These are phyloP conservation scores for Scotopteryx bipunctaria DNA, from an alignment of 2,888 invertebrate genomes.

Conservation along the genomic window DNA sequence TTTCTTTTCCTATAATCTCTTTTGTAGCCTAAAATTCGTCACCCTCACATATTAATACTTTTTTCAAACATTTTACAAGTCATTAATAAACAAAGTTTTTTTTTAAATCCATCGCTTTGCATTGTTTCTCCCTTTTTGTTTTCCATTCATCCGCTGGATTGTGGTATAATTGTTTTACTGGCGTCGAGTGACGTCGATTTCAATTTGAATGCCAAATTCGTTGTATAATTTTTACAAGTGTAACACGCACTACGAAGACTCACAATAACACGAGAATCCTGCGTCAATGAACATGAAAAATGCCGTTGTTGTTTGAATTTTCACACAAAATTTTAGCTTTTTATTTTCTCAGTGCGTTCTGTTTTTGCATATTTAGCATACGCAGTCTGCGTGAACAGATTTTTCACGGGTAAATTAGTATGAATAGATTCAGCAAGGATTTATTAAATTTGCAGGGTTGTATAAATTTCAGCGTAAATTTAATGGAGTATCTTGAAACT, in stretches of 20 bases:
- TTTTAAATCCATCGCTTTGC: slow-evolving; percentile 24
- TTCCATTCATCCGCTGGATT: slow-evolving; percentile 47
- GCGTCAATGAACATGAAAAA: background rate
- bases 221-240: slow-evolving; percentile 51
- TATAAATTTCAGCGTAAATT: slow-evolving; percentile 2
- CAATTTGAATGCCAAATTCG: slow-evolving; percentile 51
- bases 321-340: background rate
- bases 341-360: slow-evolving; percentile 9
- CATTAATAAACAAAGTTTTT: slow-evolving; percentile 8
- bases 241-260: slow-evolving; percentile 13
- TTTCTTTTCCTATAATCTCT: too few species aligned
- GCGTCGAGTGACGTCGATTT: slow-evolving; percentile 45
- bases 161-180: slow-evolving; percentile 59
- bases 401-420: slow-evolving; percentile 16
- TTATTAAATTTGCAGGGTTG: slow-evolving; percentile 8
- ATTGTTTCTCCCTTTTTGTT: slow-evolving; percentile 22
- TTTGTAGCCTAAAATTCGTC: too few species aligned
- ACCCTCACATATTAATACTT: too few species aligned
- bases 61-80: too few species aligned
- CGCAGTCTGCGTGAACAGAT: slow-evolving; percentile 18
- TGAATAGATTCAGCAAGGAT: slow-evolving; percentile 1
- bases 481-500: slow-evolving; percentile 2
- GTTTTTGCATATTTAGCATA: slow-evolving; percentile 19
- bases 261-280: too few species aligned
- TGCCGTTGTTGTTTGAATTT: background rate